Conservation (phyloP, 1,140 invertebrate genomes). For the Ditylenchus dipsaci region DNA sequence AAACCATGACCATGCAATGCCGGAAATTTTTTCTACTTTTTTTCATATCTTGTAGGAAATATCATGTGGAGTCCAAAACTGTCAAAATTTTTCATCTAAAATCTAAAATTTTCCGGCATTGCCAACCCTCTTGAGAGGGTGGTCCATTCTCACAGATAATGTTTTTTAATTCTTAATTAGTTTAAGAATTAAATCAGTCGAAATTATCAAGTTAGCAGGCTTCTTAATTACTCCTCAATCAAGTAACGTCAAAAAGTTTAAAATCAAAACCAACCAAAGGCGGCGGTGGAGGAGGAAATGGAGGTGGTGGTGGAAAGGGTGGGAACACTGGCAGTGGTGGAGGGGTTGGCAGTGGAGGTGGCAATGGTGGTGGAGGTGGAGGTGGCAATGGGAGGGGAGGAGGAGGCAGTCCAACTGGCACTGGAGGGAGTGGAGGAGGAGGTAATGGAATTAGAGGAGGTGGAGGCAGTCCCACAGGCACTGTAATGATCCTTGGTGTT, state of each 20-base stretch:
- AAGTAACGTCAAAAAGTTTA: background rate
- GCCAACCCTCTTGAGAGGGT: no score
- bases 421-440: background rate
- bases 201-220: background rate
- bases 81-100: no score
- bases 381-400: background rate
- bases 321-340: constrained; percentile 8
- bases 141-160: no score
- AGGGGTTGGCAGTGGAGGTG: background rate
- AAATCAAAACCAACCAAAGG: background rate
- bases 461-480: constrained; percentile 13
- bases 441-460: constrained; percentile 12
- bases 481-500: background rate
- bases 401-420: background rate
- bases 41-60: no score
- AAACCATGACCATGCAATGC: no score
- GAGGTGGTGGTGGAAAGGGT: constrained; percentile 6
- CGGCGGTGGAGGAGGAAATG: background rate
- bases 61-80: no score
- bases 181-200: background rate
- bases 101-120: no score
- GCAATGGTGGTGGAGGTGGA: background rate
- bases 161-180: no score
- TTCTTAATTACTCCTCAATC: no score
- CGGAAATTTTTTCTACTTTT: no score